phyloP scores from a whole-genome alignment of 2,888 invertebrate genomes.

The Epicampocera succincta region DNA sequence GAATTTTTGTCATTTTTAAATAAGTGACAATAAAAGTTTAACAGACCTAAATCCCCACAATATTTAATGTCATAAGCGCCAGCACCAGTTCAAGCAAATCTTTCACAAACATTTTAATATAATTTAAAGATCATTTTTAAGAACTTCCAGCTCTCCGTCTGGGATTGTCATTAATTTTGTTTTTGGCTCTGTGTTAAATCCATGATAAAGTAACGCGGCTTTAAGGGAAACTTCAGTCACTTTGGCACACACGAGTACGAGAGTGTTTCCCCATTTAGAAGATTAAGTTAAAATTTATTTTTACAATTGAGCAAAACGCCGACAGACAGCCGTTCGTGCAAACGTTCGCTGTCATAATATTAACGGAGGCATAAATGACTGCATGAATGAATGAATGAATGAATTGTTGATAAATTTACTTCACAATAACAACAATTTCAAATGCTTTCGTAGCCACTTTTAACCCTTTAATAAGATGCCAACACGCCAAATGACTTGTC shows the following conservation, averaged over 20 bases:
- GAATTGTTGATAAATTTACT: slow-evolving; percentile 64
- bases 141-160: slow-evolving; percentile 55
- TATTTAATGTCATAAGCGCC: slow-evolving; percentile 43
- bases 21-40: slow-evolving; percentile 26
- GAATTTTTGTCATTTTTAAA: neutral
- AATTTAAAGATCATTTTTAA: slow-evolving; percentile 65
- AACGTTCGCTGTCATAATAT: slow-evolving; percentile 70
- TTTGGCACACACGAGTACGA: slow-evolving; percentile 20
- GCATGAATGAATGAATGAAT: slow-evolving; percentile 35
- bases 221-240: slow-evolving; percentile 41
- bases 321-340: slow-evolving; percentile 53
- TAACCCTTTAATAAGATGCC: slow-evolving; percentile 64
- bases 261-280: slow-evolving; percentile 46
- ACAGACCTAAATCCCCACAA: slow-evolving; percentile 19
- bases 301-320: slow-evolving; percentile 23
- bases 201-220: slow-evolving; percentile 59
- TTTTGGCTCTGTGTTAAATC: slow-evolving; percentile 25
- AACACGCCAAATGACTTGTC: slow-evolving; percentile 63
- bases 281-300: slow-evolving; percentile 60
- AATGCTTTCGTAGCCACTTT: slow-evolving; percentile 27
- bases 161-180: slow-evolving; percentile 31
- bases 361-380: slow-evolving; percentile 56
- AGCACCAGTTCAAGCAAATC: slow-evolving; percentile 29
- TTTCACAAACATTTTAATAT: slow-evolving; percentile 57
- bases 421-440: slow-evolving; percentile 2